Base-by-base conservation (phyloP, 92 coral and sea anemone genomes). In the Phenganax marumi region DNA sequence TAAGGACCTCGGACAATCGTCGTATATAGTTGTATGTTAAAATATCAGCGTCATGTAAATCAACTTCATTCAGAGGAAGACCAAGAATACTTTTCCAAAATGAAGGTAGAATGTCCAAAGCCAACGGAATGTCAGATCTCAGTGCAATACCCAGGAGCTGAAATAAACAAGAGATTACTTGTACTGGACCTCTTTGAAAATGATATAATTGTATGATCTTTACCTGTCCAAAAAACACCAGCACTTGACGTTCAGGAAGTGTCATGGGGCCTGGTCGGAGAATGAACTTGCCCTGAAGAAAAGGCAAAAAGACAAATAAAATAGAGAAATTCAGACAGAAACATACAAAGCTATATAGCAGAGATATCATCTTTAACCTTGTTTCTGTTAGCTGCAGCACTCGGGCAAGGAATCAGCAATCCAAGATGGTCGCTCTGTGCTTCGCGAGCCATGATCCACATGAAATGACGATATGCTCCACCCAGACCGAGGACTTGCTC, bases 401-500 rank as follows among this genome's bases (percentile, higher is more conserved):
- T 95, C 5, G 98, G 98, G 77, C 98, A 95, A 4, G 98, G 91
- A 19, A 89, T 87, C 43, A 95, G 84, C 39, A 95, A 75, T 11
- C 90, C 88, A 16, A 95, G 88, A 68, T 92, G 95, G 57, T 75
- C 89, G 70, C 97, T 90, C 64, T 95, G 98, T 16, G 90, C 88
- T 75, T 95, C 98, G 39, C 98, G 92, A 18, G 98, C 98, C 98
- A 95, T 95, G 81, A 92, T 87, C 97, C 96, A 95, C 97, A 95
- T 92, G 78, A 95, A 95, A 83, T 95, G 98, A 87, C 98, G 98
- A 66, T 92, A 95, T 49, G 98, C 93, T 10, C 98, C 98, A 64
- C 98, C 98, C 65, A 97, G 88, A 9, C 98, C 98, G 53, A 95
- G 87, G 33, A 95, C 98, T 81, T 92, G 98, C 79, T 95, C 98